A percentile compares a stretch with the other conserved stretches of the same genome.
Evolutionary conservation across 2,888 invertebrate species (phyloP).

Genomic region (Gandaritis pyraliata): DNA sequence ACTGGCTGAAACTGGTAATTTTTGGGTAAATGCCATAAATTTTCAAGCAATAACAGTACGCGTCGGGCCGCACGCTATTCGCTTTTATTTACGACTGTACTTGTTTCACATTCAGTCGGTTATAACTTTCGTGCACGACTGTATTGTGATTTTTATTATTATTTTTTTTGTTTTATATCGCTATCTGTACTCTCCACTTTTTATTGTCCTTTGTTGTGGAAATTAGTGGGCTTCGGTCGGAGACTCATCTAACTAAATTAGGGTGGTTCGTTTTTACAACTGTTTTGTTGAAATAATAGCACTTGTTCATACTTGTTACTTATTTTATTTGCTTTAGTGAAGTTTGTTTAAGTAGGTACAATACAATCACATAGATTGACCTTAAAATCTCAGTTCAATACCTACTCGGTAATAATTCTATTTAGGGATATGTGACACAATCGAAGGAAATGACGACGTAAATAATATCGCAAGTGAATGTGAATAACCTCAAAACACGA

Average conservation of each 20-base stretch:
- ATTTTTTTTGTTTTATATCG: conserved; percentile 61
- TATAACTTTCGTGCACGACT: conserved; percentile 76
- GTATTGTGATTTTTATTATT: conserved; percentile 73
- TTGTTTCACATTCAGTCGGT: conserved; percentile 78
- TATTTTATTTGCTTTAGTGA: conserved; percentile 12
- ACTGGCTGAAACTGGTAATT: conserved; percentile 71
- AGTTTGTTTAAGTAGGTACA: not conserved
- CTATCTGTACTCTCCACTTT: conserved; percentile 62
- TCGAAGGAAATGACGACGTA: conserved; percentile 17
- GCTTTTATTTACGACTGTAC: conserved; percentile 81
- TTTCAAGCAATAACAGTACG: conserved; percentile 73
- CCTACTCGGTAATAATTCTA: conserved; percentile 1
- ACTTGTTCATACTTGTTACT: conserved; percentile 1
- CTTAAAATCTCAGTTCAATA: not conserved
- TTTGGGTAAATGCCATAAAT: conserved; percentile 77
- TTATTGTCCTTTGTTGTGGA: conserved; percentile 73
- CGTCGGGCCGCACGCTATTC: conserved; percentile 76
- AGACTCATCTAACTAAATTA: conserved; percentile 41
- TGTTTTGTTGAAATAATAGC: conserved; percentile 19
- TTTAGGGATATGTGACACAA: conserved; percentile 13
- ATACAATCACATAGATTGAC: not conserved
- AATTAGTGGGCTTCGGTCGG: conserved; percentile 53
- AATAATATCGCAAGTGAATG: conserved; percentile 27
- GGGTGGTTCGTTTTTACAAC: conserved; percentile 36
- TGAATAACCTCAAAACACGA: conserved; percentile 35